A percentile compares a stretch with the other conserved stretches of the same genome.
These are phyloP conservation scores for Drosophila ficusphila DNA, from an alignment of 1,140 invertebrate genomes.

Conservation along the genomic window DNA sequence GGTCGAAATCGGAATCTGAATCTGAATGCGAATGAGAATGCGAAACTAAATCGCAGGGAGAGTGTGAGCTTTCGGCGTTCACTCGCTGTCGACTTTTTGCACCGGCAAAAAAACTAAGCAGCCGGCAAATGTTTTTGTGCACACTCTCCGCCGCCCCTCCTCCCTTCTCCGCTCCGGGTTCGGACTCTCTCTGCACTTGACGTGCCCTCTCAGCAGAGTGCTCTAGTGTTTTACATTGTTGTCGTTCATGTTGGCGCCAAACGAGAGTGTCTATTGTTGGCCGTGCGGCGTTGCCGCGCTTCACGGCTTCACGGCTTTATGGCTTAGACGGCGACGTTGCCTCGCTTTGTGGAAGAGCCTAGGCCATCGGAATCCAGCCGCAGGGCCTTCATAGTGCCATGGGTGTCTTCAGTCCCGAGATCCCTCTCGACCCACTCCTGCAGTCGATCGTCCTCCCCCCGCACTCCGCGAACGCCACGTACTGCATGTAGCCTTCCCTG, in stretches of 20 bases:
- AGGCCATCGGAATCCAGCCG: background rate
- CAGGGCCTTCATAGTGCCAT: background rate
- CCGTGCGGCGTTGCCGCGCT: conserved; percentile 56
- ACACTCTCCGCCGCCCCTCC: background rate
- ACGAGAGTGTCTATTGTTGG: conserved; percentile 46
- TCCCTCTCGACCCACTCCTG: background rate
- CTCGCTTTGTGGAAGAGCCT: background rate
- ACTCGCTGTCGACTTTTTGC: conserved; percentile 61
- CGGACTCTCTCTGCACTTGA: conserved; percentile 20
- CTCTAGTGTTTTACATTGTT: conserved; percentile 45
- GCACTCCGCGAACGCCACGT: background rate
- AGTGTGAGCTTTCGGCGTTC: conserved; percentile 49
- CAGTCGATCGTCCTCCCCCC: background rate
- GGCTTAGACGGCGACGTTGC: conserved; percentile 11
- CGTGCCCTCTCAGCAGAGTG: conserved; percentile 6
- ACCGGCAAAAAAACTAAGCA: conserved; percentile 75
- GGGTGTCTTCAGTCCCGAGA: background rate
- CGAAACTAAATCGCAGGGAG: conserved; percentile 2
- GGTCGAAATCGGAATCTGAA: conserved; percentile 7
- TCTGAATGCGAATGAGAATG: conserved; percentile 1
- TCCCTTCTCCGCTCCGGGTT: background rate
- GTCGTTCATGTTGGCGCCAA: conserved; percentile 69
- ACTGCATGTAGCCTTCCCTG: background rate
- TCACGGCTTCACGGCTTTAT: conserved; percentile 51
- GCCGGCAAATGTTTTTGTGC: conserved; percentile 65